phyloP scores from a whole-genome alignment of 2,888 invertebrate species.

The Metalampra italica region DNA sequence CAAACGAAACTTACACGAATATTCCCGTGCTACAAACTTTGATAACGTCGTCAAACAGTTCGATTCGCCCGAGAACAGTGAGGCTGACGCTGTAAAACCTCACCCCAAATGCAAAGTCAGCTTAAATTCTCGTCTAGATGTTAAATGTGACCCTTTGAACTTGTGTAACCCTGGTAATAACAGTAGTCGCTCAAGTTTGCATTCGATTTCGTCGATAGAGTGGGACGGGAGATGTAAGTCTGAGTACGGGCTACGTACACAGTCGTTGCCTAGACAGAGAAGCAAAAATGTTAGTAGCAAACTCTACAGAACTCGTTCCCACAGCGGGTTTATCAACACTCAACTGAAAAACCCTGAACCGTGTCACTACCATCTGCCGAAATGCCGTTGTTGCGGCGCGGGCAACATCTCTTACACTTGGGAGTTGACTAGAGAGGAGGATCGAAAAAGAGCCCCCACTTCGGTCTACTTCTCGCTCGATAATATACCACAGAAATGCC shows the following conservation, averaged over 20 bases:
- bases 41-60: conserved; percentile 44
- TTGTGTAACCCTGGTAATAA: conserved; percentile 27
- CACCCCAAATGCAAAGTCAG: conserved; percentile 61
- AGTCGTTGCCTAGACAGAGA: conserved; percentile 45
- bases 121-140: conserved; percentile 33
- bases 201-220: conserved; percentile 61
- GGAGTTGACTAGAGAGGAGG: conserved; percentile 33
- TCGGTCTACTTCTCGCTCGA: conserved; percentile 47
- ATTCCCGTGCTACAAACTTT: conserved; percentile 50
- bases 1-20: conserved; percentile 48
- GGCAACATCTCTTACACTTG: conserved; percentile 40
- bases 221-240: conserved; percentile 52
- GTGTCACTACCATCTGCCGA: conserved; percentile 63
- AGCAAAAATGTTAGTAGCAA: conserved; percentile 14
- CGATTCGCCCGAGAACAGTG: conserved; percentile 25
- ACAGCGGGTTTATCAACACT: conserved; percentile 61
- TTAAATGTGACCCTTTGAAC: conserved; percentile 19
- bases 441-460: conserved; percentile 18
- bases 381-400: conserved; percentile 48
- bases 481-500: conserved; percentile 46
- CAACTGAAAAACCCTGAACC: conserved; percentile 60
- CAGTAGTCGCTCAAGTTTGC: conserved; percentile 55
- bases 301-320: conserved; percentile 59
- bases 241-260: conserved; percentile 40
- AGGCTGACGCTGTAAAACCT: conserved; percentile 7